phyloP scores from a whole-genome alignment of 1,140 invertebrate genomes.

The Paraescarpia echinospica region DNA sequence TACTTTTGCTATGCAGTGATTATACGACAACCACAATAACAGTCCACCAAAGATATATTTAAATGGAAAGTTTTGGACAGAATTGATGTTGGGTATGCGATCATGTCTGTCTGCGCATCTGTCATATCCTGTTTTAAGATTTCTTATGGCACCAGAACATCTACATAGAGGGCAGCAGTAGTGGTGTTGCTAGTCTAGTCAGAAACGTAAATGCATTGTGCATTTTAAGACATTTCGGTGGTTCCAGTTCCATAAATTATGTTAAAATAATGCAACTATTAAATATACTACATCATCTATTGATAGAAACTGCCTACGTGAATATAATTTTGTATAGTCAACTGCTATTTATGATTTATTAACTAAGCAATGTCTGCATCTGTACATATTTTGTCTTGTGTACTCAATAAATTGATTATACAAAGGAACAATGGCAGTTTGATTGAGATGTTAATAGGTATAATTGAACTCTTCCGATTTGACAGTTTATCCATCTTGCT shows the following conservation, averaged over 20 bases:
- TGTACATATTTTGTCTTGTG: background rate
- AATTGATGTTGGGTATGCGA: background rate
- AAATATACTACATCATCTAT: background rate
- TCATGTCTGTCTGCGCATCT: background rate
- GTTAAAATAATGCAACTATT: background rate
- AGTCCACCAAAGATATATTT: no score
- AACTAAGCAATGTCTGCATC: background rate
- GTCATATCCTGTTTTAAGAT: background rate
- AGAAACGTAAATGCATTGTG: background rate
- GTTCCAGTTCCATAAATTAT: slow-evolving; percentile 18
- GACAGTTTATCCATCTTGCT: no score
- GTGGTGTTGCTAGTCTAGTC: background rate
- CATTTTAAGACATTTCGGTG: background rate
- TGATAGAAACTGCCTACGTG: background rate
- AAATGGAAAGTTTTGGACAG: no score
- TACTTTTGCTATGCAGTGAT: no score
- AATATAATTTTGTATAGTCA: background rate
- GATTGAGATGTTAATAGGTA: background rate
- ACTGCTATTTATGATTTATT: background rate
- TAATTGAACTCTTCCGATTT: no score
- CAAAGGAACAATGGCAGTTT: background rate
- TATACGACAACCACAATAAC: no score
- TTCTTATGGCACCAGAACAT: background rate
- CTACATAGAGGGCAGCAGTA: background rate
- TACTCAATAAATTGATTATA: background rate